These are phyloP conservation scores for Hippocampus mohnikei DNA, from an alignment of 2,113 vertebrate genomes.

Conservation along the genomic window DNA sequence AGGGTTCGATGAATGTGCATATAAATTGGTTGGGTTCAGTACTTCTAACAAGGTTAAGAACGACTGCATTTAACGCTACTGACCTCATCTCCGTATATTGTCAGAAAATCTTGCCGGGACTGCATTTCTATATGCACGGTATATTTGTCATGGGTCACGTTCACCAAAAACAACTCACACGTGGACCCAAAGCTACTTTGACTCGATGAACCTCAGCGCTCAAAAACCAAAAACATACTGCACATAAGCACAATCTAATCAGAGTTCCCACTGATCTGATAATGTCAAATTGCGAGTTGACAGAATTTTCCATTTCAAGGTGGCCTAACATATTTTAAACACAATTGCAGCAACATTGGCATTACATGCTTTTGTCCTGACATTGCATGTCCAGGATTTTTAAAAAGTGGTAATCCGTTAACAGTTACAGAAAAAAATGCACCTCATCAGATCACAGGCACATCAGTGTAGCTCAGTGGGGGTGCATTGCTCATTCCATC, in stretches of 20 bases:
- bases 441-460: too few relatives aligned
- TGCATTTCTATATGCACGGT: not conserved
- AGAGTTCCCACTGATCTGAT: not conserved
- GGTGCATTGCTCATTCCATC: too few relatives aligned
- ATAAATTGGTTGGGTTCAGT: too few relatives aligned
- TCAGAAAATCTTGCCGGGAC: not conserved
- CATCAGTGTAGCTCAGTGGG: too few relatives aligned
- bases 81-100: not conserved
- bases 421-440: too few relatives aligned
- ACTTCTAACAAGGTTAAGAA: too few relatives aligned
- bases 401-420: too few relatives aligned
- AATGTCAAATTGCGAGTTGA: not conserved
- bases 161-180: not conserved
- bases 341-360: not conserved
- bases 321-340: not conserved
- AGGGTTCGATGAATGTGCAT: too few relatives aligned
- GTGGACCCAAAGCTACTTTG: not conserved
- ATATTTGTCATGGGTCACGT: not conserved
- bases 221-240: not conserved
- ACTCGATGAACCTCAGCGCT: not conserved
- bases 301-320: not conserved
- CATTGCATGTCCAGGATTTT: too few relatives aligned
- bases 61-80: too few relatives aligned
- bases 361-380: too few relatives aligned
- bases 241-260: not conserved